Base-by-base conservation (phyloP, 2,888 invertebrate species). In the Latrodectus hesperus region DNA sequence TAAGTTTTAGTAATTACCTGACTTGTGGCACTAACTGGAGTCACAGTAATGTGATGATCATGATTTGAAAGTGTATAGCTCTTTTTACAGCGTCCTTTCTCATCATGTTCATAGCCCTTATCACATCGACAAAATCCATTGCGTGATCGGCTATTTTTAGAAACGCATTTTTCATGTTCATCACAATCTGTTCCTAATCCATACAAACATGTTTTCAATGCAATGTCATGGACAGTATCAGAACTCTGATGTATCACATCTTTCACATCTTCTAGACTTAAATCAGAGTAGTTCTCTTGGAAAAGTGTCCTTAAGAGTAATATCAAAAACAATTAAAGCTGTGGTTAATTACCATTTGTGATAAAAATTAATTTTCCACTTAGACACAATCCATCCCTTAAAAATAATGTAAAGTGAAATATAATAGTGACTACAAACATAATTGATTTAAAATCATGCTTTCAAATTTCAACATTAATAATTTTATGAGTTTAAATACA, bases 71-170 rank as follows among this genome's bases (percentile, higher is more conserved):
- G 11, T 2, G 67, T 11, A 17, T 51, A 71, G 26, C 64, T 71
- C 38, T 49, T 80, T 70, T 89, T 88, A 85, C 91, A 91, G 52
- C 88, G 82, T n/a, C 90, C 90, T 68, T 83, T 60, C 14, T 10
- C n/a, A 90, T 94, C 94, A 81, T 94, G 93, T 22, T 92, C 91
- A 90, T 93, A 96, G 0, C 95, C 95, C 1, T 93, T 93, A 38
- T 94, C 93, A 92, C 97, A 97, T 91, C 94, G 94, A 91, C 97
- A 97, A 60, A 95, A 92, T 0, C 96, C 96, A 90, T 94, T 94
- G 67, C 94, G 93, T 3, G 94, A 93, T 91, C 95, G 94, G 0
- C 92, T 91, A 80, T 91, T 92, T 14, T 93, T 92, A 60, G 92
- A 93, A 5, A 95, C 92, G 91, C 97, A 97, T 90, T 95, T 94